These are phyloP conservation scores for Spea multiplicata DNA, from an alignment of 2,113 vertebrate genomes.

Conservation along the genomic window DNA sequence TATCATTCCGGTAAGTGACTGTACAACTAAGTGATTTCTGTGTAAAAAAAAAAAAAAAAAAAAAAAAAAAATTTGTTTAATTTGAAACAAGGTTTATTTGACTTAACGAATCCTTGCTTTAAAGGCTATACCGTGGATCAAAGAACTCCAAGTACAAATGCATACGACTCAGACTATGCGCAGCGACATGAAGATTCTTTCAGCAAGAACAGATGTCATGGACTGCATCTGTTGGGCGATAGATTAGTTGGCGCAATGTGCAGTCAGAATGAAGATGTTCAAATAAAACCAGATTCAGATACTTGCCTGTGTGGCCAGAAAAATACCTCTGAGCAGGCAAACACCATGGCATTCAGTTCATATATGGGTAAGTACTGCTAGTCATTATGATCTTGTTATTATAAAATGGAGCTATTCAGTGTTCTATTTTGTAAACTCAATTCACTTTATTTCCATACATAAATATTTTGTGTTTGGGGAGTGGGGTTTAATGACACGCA, in stretches of 20 bases:
- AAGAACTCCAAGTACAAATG: constrained; percentile 63
- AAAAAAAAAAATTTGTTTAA: background rate
- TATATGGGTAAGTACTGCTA: constrained; percentile 82
- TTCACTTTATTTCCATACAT: too few relatives aligned
- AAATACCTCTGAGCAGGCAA: constrained; percentile 59
- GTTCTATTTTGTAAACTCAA: too few relatives aligned
- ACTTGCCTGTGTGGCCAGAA: constrained; percentile 56
- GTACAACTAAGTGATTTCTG: constrained; percentile 4
- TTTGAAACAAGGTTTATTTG: background rate
- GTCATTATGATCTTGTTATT: background rate
- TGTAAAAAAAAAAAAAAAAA: too few relatives aligned
- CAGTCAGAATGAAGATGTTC: constrained; percentile 63
- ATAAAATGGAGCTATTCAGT: background rate
- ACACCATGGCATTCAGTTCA: constrained; percentile 55
- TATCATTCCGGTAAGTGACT: constrained; percentile 60
- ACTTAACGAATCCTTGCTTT: constrained; percentile 16
- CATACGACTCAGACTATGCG: constrained; percentile 64
- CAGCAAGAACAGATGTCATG: constrained; percentile 57
- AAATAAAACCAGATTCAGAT: constrained; percentile 60
- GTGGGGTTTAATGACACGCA: too few relatives aligned
- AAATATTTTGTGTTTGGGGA: too few relatives aligned
- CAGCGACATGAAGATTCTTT: constrained; percentile 69
- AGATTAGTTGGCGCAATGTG: constrained; percentile 56
- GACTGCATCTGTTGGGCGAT: constrained; percentile 50
- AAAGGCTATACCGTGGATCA: constrained; percentile 74